Evolutionary conservation across 2,113 vertebrate genomes (phyloP).

Genomic region (Megaceryle torquata): DNA sequence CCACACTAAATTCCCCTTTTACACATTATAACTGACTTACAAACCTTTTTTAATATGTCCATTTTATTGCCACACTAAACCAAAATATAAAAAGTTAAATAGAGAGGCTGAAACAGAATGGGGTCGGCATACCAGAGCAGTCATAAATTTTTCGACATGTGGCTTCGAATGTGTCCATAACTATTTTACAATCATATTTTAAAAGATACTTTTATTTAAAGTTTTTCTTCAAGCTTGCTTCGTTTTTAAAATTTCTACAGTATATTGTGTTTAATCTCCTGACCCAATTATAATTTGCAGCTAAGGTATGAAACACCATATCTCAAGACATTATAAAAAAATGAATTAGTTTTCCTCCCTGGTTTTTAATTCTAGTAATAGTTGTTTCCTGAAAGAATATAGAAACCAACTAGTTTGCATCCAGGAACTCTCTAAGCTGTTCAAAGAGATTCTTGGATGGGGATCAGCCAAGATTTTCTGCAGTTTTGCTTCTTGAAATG

Average conservation of each 20-base stretch:
- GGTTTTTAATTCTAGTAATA: not conserved
- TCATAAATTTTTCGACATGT: conserved; percentile 12
- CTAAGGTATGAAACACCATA: not conserved
- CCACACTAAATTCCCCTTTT: not conserved
- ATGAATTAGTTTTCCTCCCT: not conserved
- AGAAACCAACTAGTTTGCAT: not conserved
- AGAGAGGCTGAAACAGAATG: not conserved
- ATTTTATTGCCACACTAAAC: not conserved
- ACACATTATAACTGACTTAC: not conserved
- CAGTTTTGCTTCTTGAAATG: not conserved
- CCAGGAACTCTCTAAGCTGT: not conserved
- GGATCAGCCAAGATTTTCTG: not conserved
- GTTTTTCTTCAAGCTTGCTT: not conserved
- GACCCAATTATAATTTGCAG: not conserved
- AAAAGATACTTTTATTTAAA: conserved; percentile 7
- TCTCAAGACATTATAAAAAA: not conserved
- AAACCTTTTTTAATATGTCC: not conserved
- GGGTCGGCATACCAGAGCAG: not conserved
- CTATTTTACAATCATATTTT: conserved; percentile 3
- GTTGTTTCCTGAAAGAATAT: not conserved
- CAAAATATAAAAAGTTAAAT: not conserved
- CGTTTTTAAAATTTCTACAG: not conserved
- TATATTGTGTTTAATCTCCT: not conserved
- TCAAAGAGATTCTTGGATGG: not conserved
- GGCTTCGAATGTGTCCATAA: conserved; percentile 2